phyloP scores from a whole-genome alignment of 2,113 vertebrate species.

The Amblyopsis rosae region DNA sequence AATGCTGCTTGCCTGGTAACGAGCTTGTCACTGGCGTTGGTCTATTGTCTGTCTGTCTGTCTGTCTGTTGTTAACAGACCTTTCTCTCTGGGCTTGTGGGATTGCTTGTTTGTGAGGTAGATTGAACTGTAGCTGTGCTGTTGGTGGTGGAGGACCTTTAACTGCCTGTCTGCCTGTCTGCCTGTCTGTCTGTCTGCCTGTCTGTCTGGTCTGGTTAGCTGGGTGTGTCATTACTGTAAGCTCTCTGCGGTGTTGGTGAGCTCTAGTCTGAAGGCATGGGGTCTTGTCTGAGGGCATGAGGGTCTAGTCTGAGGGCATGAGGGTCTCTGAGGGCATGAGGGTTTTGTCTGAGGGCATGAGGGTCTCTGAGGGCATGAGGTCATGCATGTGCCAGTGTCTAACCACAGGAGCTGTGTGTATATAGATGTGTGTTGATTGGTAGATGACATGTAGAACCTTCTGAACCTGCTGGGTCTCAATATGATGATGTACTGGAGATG shows the following conservation, averaged over 20 bases:
- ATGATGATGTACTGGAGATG: no score
- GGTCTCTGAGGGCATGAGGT: not conserved
- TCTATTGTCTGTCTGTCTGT: slow-evolving; percentile 23
- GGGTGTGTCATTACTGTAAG: no score
- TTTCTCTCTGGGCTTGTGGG: not conserved
- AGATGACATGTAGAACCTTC: not conserved
- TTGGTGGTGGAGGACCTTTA: no score
- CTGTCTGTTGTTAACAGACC: not conserved
- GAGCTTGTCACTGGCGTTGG: slow-evolving; percentile 11
- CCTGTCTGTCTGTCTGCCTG: no score
- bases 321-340: not conserved
- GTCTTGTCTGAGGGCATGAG: not conserved
- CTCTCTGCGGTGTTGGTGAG: no score
- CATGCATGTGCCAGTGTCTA: not conserved
- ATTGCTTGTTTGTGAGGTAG: not conserved
- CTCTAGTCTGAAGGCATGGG: not conserved
- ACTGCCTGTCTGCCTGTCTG: no score
- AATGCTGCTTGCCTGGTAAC: slow-evolving; percentile 46
- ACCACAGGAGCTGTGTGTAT: not conserved
- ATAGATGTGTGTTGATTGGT: not conserved
- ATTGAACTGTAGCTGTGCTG: not conserved
- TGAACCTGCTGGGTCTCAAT: no score
- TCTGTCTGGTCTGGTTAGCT: no score
- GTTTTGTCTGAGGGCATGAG: not conserved
- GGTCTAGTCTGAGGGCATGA: not conserved